Base-by-base conservation (phyloP, 2,888 invertebrate species). In the Drosophila yooni region DNA sequence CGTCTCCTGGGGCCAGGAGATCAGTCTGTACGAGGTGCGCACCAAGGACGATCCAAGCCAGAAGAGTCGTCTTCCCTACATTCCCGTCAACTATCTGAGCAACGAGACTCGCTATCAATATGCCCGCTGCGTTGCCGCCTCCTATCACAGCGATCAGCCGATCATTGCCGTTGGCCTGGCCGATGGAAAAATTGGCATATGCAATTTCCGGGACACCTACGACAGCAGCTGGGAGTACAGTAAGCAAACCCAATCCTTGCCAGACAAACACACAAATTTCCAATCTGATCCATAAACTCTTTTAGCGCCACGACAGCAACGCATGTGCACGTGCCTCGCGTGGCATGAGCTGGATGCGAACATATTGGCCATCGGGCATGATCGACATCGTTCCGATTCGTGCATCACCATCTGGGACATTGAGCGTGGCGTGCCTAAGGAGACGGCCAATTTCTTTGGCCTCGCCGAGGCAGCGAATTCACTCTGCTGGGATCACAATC, bases 371-470 rank as follows among this genome's bases (percentile, higher is more conserved):
- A 96, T 96, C 63, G 98, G 97, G 0, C 94, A 98, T 86, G 99
- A 99, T 88, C 97, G 97, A 91, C 96, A 97, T 91, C 95, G 98
- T 75, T 96, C 97, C 43, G 99, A 99, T 92, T 96, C 96, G 92
- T 97, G 97, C 69, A 95, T 99, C 48, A 94, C 97, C 10, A 94
- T 99, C 54, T 99, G 98, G 98, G 98, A 99, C 93, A 96, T 91
- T 46, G 92, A 91, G 52, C 89, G 88, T 10, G 93, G 93, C 5
- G 76, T 91, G 25, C 92, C 93, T 15, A 93, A 92, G 64, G 93
- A 93, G 51, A 91, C 91, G 60, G 91, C 92, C 1, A 92, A 95
- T 10, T 97, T 98, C 92, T 95, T 97, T 94, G 98, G 97, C 1
- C 94, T 96, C 27, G 96, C 97, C 0, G 98, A 98, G 93, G 95